A percentile compares a stretch with the other conserved stretches of the same genome.
Conservation (phyloP, 2,888 invertebrate genomes). For the Meganola albula region DNA sequence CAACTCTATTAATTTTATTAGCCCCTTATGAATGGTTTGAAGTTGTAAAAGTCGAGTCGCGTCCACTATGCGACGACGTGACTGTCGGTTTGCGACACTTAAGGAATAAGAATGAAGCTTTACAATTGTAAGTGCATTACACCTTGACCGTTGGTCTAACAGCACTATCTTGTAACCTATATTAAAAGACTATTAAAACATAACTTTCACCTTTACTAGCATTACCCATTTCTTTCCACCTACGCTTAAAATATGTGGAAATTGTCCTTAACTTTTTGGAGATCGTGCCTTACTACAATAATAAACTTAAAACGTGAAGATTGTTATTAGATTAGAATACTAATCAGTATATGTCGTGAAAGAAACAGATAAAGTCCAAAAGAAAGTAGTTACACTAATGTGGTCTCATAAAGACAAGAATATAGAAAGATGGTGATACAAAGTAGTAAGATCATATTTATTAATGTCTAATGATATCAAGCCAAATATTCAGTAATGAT, state of each 20-base stretch:
- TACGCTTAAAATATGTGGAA: too few relatives aligned
- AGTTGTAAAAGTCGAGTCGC: constrained; percentile 46
- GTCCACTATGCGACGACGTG: constrained; percentile 48
- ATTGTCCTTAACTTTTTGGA: too few relatives aligned
- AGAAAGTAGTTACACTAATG: too few relatives aligned
- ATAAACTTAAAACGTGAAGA: too few relatives aligned
- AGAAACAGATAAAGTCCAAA: too few relatives aligned
- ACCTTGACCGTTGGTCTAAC: constrained; percentile 33
- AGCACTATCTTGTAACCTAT: constrained; percentile 18
- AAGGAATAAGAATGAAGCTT: constrained; percentile 55
- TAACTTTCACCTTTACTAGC: constrained; percentile 16
- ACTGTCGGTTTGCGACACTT: constrained; percentile 40
- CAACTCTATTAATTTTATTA: constrained; percentile 30
- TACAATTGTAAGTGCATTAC: constrained; percentile 33
- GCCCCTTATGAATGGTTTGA: constrained; percentile 48
- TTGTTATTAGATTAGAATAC: too few relatives aligned
- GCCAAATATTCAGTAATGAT: constrained; percentile 6
- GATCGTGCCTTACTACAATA: too few relatives aligned
- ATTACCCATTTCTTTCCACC: too few relatives aligned
- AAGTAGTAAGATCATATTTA: neutral
- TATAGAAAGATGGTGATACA: too few relatives aligned
- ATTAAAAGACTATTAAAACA: constrained; percentile 11
- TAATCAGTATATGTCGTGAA: too few relatives aligned
- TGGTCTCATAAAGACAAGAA: too few relatives aligned
- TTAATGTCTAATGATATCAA: constrained; percentile 9